Evolutionary conservation across 2,888 invertebrate genomes (phyloP).

Genomic region (Linnaemya tessellans): DNA sequence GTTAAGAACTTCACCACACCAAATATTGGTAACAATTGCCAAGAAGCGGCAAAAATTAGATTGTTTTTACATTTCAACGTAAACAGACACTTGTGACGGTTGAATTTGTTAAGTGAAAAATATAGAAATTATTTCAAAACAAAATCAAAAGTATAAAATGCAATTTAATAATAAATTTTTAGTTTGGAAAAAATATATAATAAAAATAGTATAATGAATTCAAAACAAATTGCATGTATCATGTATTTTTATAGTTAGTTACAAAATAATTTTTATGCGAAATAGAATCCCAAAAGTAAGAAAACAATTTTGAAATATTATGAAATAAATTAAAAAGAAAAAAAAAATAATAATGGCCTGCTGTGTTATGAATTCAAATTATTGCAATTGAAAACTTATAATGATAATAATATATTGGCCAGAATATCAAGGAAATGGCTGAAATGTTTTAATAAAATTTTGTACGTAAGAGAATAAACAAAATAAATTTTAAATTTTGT

Average conservation of each 20-base stretch:
- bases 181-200: no score
- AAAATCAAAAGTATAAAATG: not conserved
- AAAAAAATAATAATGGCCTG: not conserved
- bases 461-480: not conserved
- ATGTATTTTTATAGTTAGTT: not conserved
- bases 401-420: not conserved
- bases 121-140: not conserved
- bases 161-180: no score
- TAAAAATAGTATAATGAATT: no score
- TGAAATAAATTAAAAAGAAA: not conserved
- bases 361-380: not conserved
- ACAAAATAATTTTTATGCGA: not conserved
- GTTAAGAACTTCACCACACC: slow-evolving; percentile 54
- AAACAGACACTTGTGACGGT: slow-evolving; percentile 54
- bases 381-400: not conserved
- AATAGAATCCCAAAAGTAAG: not conserved
- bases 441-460: not conserved
- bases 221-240: no score
- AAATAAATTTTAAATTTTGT: not conserved
- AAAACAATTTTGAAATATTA: not conserved
- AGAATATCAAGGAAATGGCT: not conserved
- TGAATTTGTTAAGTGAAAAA: not conserved
- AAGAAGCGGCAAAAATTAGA: slow-evolving; percentile 60
- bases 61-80: slow-evolving; percentile 63
- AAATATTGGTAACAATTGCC: slow-evolving; percentile 42